Base-by-base conservation (phyloP, 1,140 invertebrate genomes). In the Eupristina koningsbergeri region DNA sequence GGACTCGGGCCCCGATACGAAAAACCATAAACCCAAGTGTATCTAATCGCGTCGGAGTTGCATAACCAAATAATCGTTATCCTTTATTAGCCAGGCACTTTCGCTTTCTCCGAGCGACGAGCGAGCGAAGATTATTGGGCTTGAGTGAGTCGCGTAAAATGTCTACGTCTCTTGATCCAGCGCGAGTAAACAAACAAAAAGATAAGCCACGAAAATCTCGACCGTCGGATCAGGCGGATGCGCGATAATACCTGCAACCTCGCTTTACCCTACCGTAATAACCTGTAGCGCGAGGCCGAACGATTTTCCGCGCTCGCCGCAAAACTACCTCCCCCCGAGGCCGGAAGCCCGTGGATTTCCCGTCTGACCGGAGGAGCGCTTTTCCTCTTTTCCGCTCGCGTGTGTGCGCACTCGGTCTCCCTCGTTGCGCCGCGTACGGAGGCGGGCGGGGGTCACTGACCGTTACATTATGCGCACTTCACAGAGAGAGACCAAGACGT, bases 381-480 rank as follows among this genome's bases (percentile, higher is more conserved):
- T 58, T 26, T 58, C 22, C 53, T 26, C 26, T 13, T 22, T 58
- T 26, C 53, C 53, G 53, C 5, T 22, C 3, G 53, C 26, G 19
- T 58, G 13, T 13, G 9, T 9, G 53, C 41, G 53, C 1, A 5
- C 26, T 58, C 53, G 3, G 53, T 58, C 53, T 58, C 53, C 22
- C 53, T 58, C 53, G 19, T 5, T 86, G n/a, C 89, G 47, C 47
- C 9, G 17, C 17, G 47, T 50, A 50, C 17, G 2, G 8, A 8
- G 47, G n/a, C n/a, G 17, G 47, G 47, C 47, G 47, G 89, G 88
- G 91, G 89, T 92, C 91, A 91, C 83, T 90, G 91, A 91, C 91
- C 91, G 90, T 92, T 91, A 91, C 90, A 89, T 92, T 90, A 92
- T 78, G 53, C 53, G 6, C 53, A 26, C 19, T 22, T 6, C 53